Percentiles rank a stretch among this genome's conserved stretches.
Conservation (phyloP, 2,113 vertebrate species). For the Lycaon pictus region DNA sequence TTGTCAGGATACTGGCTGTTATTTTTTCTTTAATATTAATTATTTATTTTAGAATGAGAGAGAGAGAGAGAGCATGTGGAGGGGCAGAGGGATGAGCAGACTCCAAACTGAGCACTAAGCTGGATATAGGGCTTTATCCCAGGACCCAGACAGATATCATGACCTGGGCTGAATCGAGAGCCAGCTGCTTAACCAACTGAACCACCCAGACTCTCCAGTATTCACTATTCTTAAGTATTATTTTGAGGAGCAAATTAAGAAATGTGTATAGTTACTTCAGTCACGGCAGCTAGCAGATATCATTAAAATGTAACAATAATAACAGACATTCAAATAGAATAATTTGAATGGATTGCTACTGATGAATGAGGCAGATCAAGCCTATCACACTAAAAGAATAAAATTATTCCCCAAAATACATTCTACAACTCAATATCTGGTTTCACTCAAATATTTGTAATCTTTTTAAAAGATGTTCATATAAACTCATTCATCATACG, state of each 20-base stretch:
- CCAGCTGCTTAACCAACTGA: too few species aligned
- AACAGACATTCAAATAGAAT: neutral
- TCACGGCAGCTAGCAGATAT: neutral
- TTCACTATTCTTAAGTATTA: neutral
- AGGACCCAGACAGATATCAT: too few species aligned
- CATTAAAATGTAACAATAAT: neutral
- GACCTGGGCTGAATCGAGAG: too few species aligned
- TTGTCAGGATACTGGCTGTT: neutral
- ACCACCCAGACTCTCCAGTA: too few species aligned
- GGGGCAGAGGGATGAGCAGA: too few species aligned
- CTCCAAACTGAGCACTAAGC: too few species aligned
- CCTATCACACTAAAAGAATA: neutral
- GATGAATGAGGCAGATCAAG: neutral
- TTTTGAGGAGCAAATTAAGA: neutral
- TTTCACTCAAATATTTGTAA: neutral
- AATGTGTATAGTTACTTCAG: neutral
- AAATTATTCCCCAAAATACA: neutral
- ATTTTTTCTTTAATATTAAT: neutral
- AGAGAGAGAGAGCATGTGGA: too few species aligned
- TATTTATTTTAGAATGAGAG: too few species aligned
- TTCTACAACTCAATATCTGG: neutral
- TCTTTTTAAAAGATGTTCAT: neutral
- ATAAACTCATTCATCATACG: neutral
- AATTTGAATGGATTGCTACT: neutral
- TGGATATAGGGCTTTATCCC: too few species aligned